phyloP scores from a whole-genome alignment of 2,797 vertebrate species.

The Peromyscus melanophrys region DNA sequence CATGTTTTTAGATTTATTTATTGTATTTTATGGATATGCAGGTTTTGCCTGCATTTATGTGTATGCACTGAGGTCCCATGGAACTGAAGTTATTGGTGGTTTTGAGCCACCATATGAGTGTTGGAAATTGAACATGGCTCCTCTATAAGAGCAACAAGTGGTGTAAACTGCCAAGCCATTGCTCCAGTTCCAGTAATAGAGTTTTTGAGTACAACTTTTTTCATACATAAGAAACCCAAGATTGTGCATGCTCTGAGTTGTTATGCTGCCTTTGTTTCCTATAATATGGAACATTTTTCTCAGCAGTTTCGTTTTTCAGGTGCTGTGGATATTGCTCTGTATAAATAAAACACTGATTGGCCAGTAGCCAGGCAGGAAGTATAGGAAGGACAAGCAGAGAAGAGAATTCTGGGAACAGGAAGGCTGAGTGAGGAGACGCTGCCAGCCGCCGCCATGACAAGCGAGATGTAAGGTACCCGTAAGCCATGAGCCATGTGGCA shows the following conservation, averaged over 20 bases:
- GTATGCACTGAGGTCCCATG: neutral
- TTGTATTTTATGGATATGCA: neutral
- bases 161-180: neutral
- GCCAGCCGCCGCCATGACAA: too few species aligned
- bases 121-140: neutral
- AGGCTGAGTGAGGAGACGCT: too few species aligned
- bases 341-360: too few species aligned
- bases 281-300: slow-evolving; percentile 39
- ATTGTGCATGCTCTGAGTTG: neutral
- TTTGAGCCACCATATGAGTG: neutral
- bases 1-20: neutral
- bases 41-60: neutral
- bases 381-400: too few species aligned
- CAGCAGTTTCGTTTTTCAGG: neutral
- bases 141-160: neutral
- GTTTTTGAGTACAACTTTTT: slow-evolving; percentile 39
- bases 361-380: too few species aligned
- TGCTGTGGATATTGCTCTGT: too few species aligned
- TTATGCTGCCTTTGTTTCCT: slow-evolving; percentile 30
- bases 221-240: neutral
- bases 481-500: too few species aligned
- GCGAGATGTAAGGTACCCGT: too few species aligned
- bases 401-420: too few species aligned
- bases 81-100: neutral
- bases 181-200: neutral